Conservation (phyloP, 2,113 vertebrate species). For the Ursus arctos region DNA sequence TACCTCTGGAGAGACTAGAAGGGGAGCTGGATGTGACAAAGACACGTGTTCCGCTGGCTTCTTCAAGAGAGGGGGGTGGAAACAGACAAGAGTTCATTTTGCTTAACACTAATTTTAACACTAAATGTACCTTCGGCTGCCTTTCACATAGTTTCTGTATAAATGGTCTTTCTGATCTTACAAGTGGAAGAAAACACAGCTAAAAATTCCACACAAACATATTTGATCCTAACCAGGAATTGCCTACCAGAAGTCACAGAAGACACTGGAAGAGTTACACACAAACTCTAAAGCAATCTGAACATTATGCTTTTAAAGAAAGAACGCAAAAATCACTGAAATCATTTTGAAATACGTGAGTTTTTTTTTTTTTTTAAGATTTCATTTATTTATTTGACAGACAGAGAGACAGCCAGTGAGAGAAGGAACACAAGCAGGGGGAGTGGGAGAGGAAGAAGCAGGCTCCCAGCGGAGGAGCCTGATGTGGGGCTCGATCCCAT, state of each 20-base stretch:
- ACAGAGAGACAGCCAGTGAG: no score
- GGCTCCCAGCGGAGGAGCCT: no score
- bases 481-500: no score
- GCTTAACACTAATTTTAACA: constrained; percentile 1
- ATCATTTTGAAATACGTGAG: background rate
- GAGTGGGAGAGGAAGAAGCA: no score
- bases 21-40: constrained; percentile 82
- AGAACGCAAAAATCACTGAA: constrained; percentile 7
- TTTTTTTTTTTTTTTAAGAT: background rate
- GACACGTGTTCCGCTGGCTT: constrained; percentile 84
- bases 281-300: background rate
- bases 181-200: background rate
- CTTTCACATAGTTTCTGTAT: constrained; percentile 26
- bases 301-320: background rate
- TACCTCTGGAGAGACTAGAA: constrained; percentile 88
- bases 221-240: background rate
- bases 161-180: constrained; percentile 16
- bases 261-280: background rate
- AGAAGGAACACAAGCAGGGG: no score
- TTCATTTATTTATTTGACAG: no score
- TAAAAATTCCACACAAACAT: background rate
- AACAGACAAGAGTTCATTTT: constrained; percentile 33
- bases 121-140: background rate
- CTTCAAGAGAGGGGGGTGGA: constrained; percentile 68
- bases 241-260: background rate